Base-by-base conservation (phyloP, 1,140 invertebrate species). In the Thaumetopoea pityocampa region DNA sequence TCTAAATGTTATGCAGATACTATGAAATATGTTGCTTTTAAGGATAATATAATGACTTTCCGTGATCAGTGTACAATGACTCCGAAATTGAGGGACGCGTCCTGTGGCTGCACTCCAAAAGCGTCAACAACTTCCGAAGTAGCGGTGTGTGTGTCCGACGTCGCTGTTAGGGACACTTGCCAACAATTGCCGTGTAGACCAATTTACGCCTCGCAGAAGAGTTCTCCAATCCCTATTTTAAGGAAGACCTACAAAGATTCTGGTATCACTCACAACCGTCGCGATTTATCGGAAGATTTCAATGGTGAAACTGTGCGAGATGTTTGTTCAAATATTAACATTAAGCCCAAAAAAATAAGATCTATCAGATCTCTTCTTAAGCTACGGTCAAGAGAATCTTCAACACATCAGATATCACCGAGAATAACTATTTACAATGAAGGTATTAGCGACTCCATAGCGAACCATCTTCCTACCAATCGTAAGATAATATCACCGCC, bases 41-140 rank as follows among this genome's bases (percentile, higher is more conserved):
- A 51, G 27, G 46, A 61, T 17, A 74, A 72, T 36, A 72, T 74
- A 14, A 57, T 53, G 32, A 67, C 46, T 4, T 79, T 70, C 38
- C 34, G 24, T 18, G 66, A 77, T 29, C 62, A 48, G n/a, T 38
- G 26, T 12, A 79, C 74, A 0, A 76, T 74, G 72, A 80, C 76
- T 8, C 45, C 47, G 1, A 60, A 40, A 8, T 12, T 68, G 16
- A 56, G 38, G 1, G 61, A 76, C 19, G 51, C 50, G 4, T 32
- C 23, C 15, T 68, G 65, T 24, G 62, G 55, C 8, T 14, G 19
- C 7, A 46, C 26, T 3, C 56, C 51, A 7, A 17, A 37, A 4
- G 14, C 19, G 15, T 8, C 20, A 5, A 32, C 23, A 12, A 44
- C 32, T 0, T 62, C 51, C 2, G 20, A 58, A 4, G 37, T 40